Conservation (phyloP, 2,888 invertebrate species). For the Stenichneumon culpator region DNA sequence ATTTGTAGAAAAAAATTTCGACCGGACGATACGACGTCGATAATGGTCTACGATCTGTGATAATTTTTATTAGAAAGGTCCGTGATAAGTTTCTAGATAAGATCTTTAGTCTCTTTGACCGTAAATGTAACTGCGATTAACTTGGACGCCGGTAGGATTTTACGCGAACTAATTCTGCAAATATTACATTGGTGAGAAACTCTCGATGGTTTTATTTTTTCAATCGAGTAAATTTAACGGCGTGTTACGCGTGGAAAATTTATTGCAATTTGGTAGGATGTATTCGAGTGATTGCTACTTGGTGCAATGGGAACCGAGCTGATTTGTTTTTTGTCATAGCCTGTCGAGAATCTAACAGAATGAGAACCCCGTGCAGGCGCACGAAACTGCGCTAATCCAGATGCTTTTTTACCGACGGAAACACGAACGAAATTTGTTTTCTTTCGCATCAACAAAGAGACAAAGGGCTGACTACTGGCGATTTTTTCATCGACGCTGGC, state of each 20-base stretch:
- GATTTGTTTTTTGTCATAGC: neutral
- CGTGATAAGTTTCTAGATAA: no score
- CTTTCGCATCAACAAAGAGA: neutral
- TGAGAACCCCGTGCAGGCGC: neutral
- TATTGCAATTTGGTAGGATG: neutral
- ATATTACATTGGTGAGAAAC: no score
- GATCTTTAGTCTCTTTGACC: no score
- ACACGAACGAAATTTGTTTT: neutral
- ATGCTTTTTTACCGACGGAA: neutral
- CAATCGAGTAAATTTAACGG: no score
- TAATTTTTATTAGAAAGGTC: no score
- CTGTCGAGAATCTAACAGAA: neutral
- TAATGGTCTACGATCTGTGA: no score
- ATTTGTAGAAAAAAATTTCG: no score
- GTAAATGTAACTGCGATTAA: no score
- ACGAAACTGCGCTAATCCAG: neutral
- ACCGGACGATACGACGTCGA: no score
- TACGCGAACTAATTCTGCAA: no score
- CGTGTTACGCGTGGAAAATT: neutral
- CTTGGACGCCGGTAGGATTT: no score
- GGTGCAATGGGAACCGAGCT: neutral
- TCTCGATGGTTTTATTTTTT: no score
- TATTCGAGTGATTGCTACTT: neutral
- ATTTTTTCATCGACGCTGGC: constrained; percentile 17
- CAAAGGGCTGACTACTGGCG: neutral